phyloP scores from a whole-genome alignment of 1,140 invertebrate genomes.

The Temnothorax longispinosus region DNA sequence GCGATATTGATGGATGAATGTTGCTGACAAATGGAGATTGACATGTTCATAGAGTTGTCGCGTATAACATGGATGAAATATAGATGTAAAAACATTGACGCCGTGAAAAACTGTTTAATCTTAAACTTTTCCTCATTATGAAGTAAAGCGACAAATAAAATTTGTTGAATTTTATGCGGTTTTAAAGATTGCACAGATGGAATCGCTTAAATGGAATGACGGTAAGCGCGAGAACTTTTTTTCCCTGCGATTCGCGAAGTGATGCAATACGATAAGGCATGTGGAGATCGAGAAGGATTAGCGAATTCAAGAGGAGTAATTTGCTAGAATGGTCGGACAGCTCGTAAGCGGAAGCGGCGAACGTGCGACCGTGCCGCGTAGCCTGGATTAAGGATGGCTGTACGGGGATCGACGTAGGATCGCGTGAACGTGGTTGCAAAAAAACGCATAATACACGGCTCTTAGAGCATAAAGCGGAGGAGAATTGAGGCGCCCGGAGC shows the following conservation, averaged over 20 bases:
- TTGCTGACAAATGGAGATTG: constrained; percentile 57
- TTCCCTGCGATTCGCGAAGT: neutral
- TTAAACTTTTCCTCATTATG: neutral
- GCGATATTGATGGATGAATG: constrained; percentile 54
- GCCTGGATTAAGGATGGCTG: constrained; percentile 61
- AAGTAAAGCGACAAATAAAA: neutral
- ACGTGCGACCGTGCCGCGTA: constrained; percentile 37
- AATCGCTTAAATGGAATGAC: neutral
- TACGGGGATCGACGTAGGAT: constrained; percentile 38
- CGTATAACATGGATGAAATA: constrained; percentile 29
- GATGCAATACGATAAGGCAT: neutral
- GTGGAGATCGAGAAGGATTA: constrained; percentile 20
- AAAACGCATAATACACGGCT: constrained; percentile 68
- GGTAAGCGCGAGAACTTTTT: neutral
- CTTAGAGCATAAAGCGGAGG: constrained; percentile 66
- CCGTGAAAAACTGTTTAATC: neutral
- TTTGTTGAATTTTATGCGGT: neutral
- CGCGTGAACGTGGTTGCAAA: constrained; percentile 69
- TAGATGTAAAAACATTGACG: constrained; percentile 21
- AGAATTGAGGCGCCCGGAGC: constrained; percentile 61
- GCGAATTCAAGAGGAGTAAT: constrained; percentile 36
- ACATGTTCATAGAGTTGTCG: constrained; percentile 55
- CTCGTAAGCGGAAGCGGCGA: constrained; percentile 15
- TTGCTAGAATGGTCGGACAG: constrained; percentile 35
- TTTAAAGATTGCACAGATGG: neutral